Evolutionary conservation across 2,888 invertebrate genomes (phyloP).

Genomic region (Chirona hameri): DNA sequence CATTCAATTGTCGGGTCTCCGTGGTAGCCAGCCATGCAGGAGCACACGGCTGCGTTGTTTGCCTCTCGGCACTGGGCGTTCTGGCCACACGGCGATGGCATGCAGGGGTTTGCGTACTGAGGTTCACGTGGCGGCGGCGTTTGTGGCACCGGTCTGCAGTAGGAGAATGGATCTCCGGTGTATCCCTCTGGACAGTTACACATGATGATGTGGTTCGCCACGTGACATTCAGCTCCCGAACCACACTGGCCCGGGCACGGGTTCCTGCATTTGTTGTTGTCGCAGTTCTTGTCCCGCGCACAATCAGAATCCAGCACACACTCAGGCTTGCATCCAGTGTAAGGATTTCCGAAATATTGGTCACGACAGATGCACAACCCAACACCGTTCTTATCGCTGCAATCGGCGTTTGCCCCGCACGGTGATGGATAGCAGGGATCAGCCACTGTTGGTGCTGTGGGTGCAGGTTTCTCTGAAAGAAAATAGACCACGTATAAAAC

Average conservation of each 20-base stretch:
- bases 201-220: too few relatives aligned
- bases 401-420: constrained; percentile 64
- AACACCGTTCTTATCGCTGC: constrained; percentile 47
- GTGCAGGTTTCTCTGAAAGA: too few relatives aligned
- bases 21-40: constrained; percentile 64
- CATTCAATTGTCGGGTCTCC: constrained; percentile 61
- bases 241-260: constrained; percentile 85
- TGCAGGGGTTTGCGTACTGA: constrained; percentile 55
- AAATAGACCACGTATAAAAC: too few relatives aligned
- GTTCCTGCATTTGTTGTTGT: constrained; percentile 50
- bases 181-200: too few relatives aligned
- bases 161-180: too few relatives aligned
- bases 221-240: constrained; percentile 72
- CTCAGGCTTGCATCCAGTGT: constrained; percentile 73
- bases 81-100: constrained; percentile 70
- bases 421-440: constrained; percentile 59
- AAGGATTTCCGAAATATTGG: constrained; percentile 70
- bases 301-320: constrained; percentile 81
- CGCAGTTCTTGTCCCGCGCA: constrained; percentile 67
- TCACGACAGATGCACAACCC: constrained; percentile 69
- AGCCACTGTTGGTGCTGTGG: too few relatives aligned
- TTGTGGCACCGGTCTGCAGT: too few relatives aligned
- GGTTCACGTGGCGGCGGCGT: background rate
- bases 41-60: constrained; percentile 75
- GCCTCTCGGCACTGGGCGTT: constrained; percentile 78